A percentile compares a stretch with the other conserved stretches of the same genome.
Conservation (phyloP, 2,113 vertebrate species). For the Ophthalmolycus amberensis region DNA sequence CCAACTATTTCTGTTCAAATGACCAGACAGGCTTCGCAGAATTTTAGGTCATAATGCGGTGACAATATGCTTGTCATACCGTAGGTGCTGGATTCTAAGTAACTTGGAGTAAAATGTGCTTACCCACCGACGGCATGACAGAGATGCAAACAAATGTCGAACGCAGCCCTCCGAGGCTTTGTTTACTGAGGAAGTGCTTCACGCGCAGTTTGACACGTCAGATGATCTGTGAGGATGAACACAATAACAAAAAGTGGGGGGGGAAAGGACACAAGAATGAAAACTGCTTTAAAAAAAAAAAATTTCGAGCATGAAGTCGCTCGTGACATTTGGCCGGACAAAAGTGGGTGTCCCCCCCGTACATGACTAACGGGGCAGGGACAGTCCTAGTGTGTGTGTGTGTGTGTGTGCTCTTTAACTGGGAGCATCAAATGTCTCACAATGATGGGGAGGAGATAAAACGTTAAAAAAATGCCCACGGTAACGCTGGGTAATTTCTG, state of each 20-base stretch:
- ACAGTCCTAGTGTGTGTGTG: conserved; percentile 37
- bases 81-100: neutral
- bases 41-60: neutral
- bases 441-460: neutral
- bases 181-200: conserved; percentile 1
- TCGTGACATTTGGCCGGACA: conserved; percentile 32
- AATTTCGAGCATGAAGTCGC: neutral
- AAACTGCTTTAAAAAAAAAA: too few species aligned
- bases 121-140: neutral
- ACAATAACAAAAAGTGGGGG: neutral
- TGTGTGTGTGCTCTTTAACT: neutral
- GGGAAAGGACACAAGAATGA: too few species aligned
- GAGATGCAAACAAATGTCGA: neutral
- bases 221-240: neutral
- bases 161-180: neutral
- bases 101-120: neutral
- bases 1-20: conserved; percentile 10
- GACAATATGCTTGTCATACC: neutral
- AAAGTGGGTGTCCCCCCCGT: neutral
- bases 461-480: neutral
- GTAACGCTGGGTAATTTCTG: neutral
- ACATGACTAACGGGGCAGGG: conserved; percentile 32
- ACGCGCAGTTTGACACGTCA: neutral
- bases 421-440: neutral
- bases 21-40: neutral